A percentile compares a stretch with the other conserved stretches of the same genome.
These are phyloP conservation scores for Parambassis ranga DNA, from an alignment of 2,797 vertebrate genomes.

Conservation along the genomic window DNA sequence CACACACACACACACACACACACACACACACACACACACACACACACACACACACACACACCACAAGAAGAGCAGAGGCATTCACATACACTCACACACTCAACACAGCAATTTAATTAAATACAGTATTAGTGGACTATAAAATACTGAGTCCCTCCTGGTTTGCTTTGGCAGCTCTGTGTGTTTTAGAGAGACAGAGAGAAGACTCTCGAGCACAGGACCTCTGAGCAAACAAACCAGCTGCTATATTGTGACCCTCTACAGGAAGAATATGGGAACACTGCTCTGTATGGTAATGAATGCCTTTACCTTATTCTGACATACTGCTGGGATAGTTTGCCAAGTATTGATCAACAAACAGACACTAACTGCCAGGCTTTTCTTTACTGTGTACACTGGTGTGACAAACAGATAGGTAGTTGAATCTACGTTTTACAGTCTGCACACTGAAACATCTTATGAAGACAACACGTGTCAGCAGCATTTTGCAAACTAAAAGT, in stretches of 20 bases:
- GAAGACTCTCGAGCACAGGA: constrained; percentile 10
- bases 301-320: constrained; percentile 26
- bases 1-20: constrained; percentile 6
- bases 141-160: not conserved
- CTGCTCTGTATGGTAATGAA: constrained; percentile 32
- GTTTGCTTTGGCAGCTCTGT: constrained; percentile 34
- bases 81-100: too few species aligned
- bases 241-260: constrained; percentile 53
- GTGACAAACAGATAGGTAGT: too few species aligned
- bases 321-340: constrained; percentile 20
- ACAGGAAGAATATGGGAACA: constrained; percentile 45
- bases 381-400: not conserved
- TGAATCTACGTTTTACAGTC: too few species aligned
- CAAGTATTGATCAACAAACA: constrained; percentile 9
- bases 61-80: too few species aligned
- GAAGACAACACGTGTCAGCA: too few species aligned
- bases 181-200: constrained; percentile 33
- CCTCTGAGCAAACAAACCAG: constrained; percentile 55
- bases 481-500: too few species aligned
- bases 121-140: not conserved
- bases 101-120: not conserved
- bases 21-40: not conserved
- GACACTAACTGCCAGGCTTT: not conserved
- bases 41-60: not conserved
- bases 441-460: too few species aligned